Evolutionary conservation across 2,888 invertebrate species (phyloP), one percentile per base, ranked within the genome.

Genomic region (Halocaridina rubra): DNA sequence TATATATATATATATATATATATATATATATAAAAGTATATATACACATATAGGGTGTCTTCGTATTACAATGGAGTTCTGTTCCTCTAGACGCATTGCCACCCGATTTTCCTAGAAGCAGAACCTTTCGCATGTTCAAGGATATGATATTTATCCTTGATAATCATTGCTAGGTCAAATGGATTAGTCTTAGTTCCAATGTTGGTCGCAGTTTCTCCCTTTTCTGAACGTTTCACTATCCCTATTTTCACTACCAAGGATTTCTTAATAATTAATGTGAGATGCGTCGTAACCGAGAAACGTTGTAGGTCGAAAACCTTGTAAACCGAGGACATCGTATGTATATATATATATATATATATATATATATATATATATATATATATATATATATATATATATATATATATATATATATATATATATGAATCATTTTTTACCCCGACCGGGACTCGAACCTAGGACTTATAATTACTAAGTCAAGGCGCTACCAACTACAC

Each of bases 1-100:
- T 46, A 46, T 46, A 46, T 46, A 46, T 46, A 46, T 46, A 46
- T 46, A 46, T 46, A 46, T 46, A 46, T 46, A 46, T 10, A 69
- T 29, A 69, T 69, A 29, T 69, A 69, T 69, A 69, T 69, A 69
- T n/a, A n/a, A n/a, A n/a, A n/a, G n/a, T n/a, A n/a, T n/a, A n/a
- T n/a, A n/a, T n/a, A n/a, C n/a, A n/a, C n/a, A n/a, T n/a, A n/a
- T n/a, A n/a, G n/a, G n/a, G n/a, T n/a, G n/a, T n/a, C n/a, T n/a
- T n/a, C n/a, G n/a, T n/a, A n/a, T n/a, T n/a, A n/a, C n/a, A n/a
- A n/a, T n/a, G n/a, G n/a, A n/a, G n/a, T n/a, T n/a, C n/a, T n/a
- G n/a, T n/a, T n/a, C n/a, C n/a, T n/a, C n/a, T n/a, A n/a, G n/a
- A n/a, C n/a, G n/a, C n/a, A n/a, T n/a, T n/a, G n/a, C n/a, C n/a